These are phyloP conservation scores for Troides helena DNA, from an alignment of 2,888 invertebrate species.

Conservation along the genomic window DNA sequence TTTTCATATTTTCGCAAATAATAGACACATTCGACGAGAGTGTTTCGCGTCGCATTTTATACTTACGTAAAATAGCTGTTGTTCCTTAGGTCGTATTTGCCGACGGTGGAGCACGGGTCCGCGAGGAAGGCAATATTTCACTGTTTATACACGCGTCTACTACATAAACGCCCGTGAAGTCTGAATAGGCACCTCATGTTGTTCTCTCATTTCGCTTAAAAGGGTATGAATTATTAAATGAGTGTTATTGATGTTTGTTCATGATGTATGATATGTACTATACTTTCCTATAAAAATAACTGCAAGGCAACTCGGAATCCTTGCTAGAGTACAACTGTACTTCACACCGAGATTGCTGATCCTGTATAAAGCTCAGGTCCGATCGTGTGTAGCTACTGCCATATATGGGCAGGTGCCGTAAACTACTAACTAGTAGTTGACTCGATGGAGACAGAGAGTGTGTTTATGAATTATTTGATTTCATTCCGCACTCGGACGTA, in stretches of 20 bases:
- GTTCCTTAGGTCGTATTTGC: conserved; percentile 33
- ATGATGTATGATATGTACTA: neutral
- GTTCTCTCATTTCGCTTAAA: conserved; percentile 58
- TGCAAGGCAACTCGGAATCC: no score
- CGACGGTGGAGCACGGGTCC: neutral
- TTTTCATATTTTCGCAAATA: conserved; percentile 74
- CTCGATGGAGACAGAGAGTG: no score
- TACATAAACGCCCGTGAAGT: conserved; percentile 48
- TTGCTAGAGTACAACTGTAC: no score
- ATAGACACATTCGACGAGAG: conserved; percentile 45
- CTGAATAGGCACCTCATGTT: conserved; percentile 49
- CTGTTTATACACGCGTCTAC: conserved; percentile 52
- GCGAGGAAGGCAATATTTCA: conserved; percentile 53
- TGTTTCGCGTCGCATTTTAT: conserved; percentile 7
- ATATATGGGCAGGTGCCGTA: no score
- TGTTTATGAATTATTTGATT: no score
- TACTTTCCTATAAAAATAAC: neutral
- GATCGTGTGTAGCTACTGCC: no score
- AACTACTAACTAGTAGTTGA: no score
- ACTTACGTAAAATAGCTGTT: conserved; percentile 36
- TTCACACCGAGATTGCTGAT: no score
- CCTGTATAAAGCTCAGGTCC: no score
- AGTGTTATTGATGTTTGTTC: conserved; percentile 40
- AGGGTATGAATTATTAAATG: conserved; percentile 58
- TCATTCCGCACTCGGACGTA: no score